Conservation (phyloP, 1,140 invertebrate species). For the honey bee (Apis mellifera) region Amel_HAv3.1 CM009932.2:6102001-6102500, state of each 20-base stretch:
- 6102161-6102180: not conserved
- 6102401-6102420: too few relatives aligned
- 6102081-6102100: constrained; percentile 25
- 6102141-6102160: constrained; percentile 5
- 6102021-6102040: constrained; percentile 57
- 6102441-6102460: not conserved
- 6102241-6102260: not conserved
- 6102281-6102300: too few relatives aligned
- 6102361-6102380: too few relatives aligned
- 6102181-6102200: not conserved
- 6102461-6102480: not conserved
- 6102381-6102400: too few relatives aligned
- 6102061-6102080: constrained; percentile 32
- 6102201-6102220: too few relatives aligned
- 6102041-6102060: constrained; percentile 10
- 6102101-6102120: not conserved
- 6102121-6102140: not conserved
- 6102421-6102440: not conserved
- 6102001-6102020: not conserved
- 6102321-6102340: too few relatives aligned
- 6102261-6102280: not conserved
- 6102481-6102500: not conserved
- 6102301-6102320: too few relatives aligned
- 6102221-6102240: not conserved
- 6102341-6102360: too few relatives aligned